These are phyloP conservation scores for Dolichopus griseipennis DNA, from an alignment of 2,888 invertebrate genomes.

Conservation along the genomic window DNA sequence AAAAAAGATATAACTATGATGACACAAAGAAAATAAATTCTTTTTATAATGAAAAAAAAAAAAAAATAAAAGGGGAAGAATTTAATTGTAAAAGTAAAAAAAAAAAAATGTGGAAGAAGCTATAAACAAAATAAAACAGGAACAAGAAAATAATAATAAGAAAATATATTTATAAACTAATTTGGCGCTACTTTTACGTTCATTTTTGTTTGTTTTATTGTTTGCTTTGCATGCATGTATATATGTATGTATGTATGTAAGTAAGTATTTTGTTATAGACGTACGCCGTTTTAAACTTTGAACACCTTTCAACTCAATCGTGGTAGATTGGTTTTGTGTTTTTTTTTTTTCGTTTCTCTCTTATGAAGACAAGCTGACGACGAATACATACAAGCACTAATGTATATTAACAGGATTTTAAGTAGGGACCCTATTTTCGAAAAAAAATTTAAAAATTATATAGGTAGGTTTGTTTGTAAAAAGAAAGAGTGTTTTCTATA, in stretches of 20 bases:
- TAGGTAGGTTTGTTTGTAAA: no score
- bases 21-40: neutral
- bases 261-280: neutral
- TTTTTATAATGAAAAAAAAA: neutral
- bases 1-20: neutral
- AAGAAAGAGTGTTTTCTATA: no score
- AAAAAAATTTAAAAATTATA: no score
- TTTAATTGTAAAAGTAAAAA: neutral
- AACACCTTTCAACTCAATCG: neutral
- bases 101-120: neutral
- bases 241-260: no score
- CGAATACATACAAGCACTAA: neutral
- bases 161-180: neutral
- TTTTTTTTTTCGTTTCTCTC: neutral
- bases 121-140: no score
- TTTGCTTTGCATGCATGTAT: no score
- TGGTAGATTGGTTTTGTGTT: neutral
- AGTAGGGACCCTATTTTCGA: neutral
- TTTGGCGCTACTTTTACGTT: neutral
- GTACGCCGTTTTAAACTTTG: neutral
- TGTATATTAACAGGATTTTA: neutral
- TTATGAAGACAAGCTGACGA: neutral
- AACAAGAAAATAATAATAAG: neutral
- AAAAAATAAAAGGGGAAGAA: neutral
- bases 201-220: neutral